Base-by-base conservation (phyloP, 2,797 vertebrate species). In the Paramormyrops hopkinsi region DNA sequence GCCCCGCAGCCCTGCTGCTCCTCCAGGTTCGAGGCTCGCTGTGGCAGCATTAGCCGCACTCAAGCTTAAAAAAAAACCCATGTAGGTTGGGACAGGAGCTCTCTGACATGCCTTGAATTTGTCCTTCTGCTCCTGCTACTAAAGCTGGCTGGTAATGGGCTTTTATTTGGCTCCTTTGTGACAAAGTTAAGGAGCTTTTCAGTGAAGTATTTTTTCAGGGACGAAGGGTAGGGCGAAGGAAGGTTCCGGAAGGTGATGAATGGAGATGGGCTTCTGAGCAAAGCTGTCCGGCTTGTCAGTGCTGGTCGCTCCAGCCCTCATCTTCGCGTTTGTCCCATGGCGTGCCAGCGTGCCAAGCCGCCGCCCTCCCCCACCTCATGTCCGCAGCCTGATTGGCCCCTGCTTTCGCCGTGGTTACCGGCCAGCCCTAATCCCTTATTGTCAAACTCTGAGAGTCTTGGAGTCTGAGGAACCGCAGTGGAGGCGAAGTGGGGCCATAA, bases 11-110 rank as follows among this genome's bases (percentile, higher is more conserved):
- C 94, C 95, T 95, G 96, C 95, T 90, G 94, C 94, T 92, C 93
- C 94, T 94, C 92, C 91, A 90, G 95, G 95, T 94, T 86, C 94
- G 95, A 95, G 96, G 96, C 95, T 95, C 94, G 94, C 95, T 95
- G 95, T 95, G 93, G 95, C 95, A 93, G 94, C 94, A 93, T 93
- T 94, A 95, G 95, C 93, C 91, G 94, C 95, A 95, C 93, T 95
- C 94, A 91, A 94, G 96, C 95, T 93, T 93, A 93, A 94, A 95
- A 83, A 85, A 86, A 86, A 19, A 12, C 3, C n/a, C 54, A 56
- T 46, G 3, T 25, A 53, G 46, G 48, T 19, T 41, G 86, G 3
- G 33, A 41, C 53, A 22, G 50, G 7, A 54, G 50, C 85, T 33
- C 51, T 29, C 51, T 14, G 12, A 37, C 50, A 56, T 46, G 1